These are phyloP conservation scores for Leptodirus hochenwartii DNA, from an alignment of 2,888 invertebrate genomes.

Conservation along the genomic window DNA sequence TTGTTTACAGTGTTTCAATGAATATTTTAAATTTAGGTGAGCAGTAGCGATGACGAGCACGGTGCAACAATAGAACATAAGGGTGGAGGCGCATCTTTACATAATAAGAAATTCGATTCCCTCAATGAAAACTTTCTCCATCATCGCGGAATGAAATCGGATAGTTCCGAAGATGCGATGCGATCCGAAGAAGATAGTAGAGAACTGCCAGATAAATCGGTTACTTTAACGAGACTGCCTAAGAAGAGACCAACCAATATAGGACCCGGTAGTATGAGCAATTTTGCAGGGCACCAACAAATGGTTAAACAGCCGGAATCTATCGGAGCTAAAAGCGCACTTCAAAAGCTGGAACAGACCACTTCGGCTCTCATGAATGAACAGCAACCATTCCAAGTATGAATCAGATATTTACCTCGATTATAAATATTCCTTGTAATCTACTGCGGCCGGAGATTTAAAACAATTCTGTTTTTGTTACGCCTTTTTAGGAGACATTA, in stretches of 20 bases:
- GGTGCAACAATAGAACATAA: conserved; percentile 1
- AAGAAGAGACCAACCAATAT: too few species aligned
- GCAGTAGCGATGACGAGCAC: conserved; percentile 16
- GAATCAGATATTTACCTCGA: too few species aligned
- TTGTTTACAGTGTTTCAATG: too few species aligned
- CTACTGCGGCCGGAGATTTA: neutral
- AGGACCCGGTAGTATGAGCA: too few species aligned
- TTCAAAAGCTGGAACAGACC: conserved; percentile 24
- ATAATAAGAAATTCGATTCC: neutral
- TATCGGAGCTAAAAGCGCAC: conserved; percentile 10
- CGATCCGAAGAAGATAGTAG: neutral
- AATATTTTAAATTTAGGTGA: too few species aligned
- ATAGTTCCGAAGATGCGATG: neutral
- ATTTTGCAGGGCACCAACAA: too few species aligned
- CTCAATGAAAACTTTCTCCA: too few species aligned
- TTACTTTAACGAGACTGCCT: too few species aligned
- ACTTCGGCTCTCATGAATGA: conserved; percentile 22
- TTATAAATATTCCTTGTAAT: too few species aligned
- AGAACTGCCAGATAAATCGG: neutral
- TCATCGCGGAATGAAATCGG: too few species aligned
- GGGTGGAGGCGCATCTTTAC: neutral
- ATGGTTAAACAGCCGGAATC: neutral
- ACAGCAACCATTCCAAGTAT: conserved; percentile 25
- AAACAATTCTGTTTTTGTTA: conserved; percentile 1
- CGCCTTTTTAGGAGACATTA: conserved; percentile 21